phyloP scores from a whole-genome alignment of 1,140 invertebrate genomes.

The Piezodorus guildinii region DNA sequence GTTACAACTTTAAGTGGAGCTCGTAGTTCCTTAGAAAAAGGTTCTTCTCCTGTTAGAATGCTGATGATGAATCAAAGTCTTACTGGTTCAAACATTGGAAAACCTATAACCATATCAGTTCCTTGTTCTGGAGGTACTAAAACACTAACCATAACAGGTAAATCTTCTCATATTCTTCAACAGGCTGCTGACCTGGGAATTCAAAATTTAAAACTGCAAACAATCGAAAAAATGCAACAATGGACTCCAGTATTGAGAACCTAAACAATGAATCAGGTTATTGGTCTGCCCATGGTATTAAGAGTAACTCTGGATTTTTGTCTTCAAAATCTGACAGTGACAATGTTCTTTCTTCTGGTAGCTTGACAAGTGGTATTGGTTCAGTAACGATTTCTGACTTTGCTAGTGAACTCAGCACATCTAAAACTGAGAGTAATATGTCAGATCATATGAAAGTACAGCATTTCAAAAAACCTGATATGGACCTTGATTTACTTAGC shows the following conservation, averaged over 20 bases:
- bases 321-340: no score
- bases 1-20: slow-evolving; percentile 47
- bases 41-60: slow-evolving; percentile 26
- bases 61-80: slow-evolving; percentile 28
- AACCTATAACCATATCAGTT: slow-evolving; percentile 58
- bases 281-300: no score
- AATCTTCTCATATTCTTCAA: slow-evolving; percentile 27
- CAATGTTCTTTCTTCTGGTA: no score
- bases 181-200: slow-evolving; percentile 16
- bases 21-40: not conserved
- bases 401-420: no score
- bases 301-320: no score
- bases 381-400: no score
- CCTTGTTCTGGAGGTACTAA: slow-evolving; percentile 39
- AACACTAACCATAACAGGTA: slow-evolving; percentile 30
- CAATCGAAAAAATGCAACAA: slow-evolving; percentile 23
- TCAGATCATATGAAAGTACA: no score
- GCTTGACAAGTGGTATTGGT: no score
- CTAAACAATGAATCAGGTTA: no score
- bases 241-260: not conserved
- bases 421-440: no score
- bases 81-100: slow-evolving; percentile 34
- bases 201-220: slow-evolving; percentile 24
- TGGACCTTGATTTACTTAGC: no score
- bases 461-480: no score